Base-by-base conservation (phyloP, 2,113 vertebrate species). In the Labeo rohita region DNA sequence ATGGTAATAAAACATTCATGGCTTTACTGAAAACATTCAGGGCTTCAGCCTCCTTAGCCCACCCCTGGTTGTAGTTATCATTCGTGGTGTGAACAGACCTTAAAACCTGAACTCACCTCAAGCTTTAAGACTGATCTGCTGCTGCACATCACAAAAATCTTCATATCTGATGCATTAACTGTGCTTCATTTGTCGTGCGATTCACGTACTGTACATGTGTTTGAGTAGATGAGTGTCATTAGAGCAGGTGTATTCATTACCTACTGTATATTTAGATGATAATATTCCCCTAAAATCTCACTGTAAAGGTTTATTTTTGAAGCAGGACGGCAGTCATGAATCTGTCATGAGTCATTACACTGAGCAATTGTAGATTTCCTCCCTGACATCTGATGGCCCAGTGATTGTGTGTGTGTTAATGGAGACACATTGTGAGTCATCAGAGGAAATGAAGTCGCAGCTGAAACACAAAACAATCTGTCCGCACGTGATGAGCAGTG, bases 281-380 rank as follows among this genome's bases (percentile, higher is more conserved):
- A 18, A 43, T 36, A 15, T 80, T 18, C 16, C 36, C 4, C 39
- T 39, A 68, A 16, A 8, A 39, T 39, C 13, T 68, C 5, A 68
- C 6, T 68, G 2, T 68, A 16, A 68, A 68, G 6, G 13, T 3
- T 68, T 68, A 34, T 68, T 68, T 68, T 15, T 16, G 63, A 28
- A 66, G 28, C 13, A 13, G 13, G 28, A 36, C 12, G 15, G 65
- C 6, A 39, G 13, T 39, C 65, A 68, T 68, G 34, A 39, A 36
- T 68, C 65, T 68, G 13, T 68, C 65, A 68, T 39, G 65, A 68
- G 13, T 36, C 65, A 68, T 68, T 68, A 68, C 13, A 68, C 65
- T 50, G 80, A 63, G 39, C 66, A 61, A 82, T 47, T 15, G 39
- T 9, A 82, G 16, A 28, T 82, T 82, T 68, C 65, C 61, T 68